Evolutionary conservation across 2,797 vertebrate species (phyloP), one percentile per base, ranked within the genome.

Genomic region (Halcyon chelicuti): DNA sequence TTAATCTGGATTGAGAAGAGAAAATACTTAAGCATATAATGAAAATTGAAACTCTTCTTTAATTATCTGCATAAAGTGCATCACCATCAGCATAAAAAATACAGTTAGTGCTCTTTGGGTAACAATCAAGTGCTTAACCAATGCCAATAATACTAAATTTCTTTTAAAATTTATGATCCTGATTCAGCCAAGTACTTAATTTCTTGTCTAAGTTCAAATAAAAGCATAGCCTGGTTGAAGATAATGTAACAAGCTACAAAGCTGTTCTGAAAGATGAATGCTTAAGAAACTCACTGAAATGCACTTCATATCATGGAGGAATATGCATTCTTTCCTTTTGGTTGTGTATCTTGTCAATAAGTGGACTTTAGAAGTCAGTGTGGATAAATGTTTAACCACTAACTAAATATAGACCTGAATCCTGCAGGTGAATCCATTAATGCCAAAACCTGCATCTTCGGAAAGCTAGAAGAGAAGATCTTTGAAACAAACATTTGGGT

Each of bases 41-140:
- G 95, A 96, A 97, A 98, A 97, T 90, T 96, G 88, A 95, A 97
- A n/a, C 20, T 88, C 86, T 96, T 93, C 84, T 96, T 98, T 97
- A 97, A 98, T 98, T 98, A 97, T 96, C 93, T 97, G 35, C 85
- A 95, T 96, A 94, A 98, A 98, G 90, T 88, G 42, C 76, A 94
- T 90, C 65, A 88, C 44, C 68, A 94, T 86, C 88, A 95, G 71
- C 92, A 97, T 95, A 91, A 96, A 96, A 93, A 94, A 92, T 79
- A 33, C 22, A 88, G 58, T 77, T 88, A 93, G 86, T 92, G 72
- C 16, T 90, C 62, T 40, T 87, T 94, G 63, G 55, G 65, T 97
- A 96, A 94, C 75, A 92, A 97, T 92, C 73, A 94, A 51, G 57
- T 97, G 35, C 71, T 94, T 96, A 96, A 96, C 31, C 44, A 96